Percentiles rank a stretch among this genome's conserved stretches.
These are phyloP conservation scores for Tenthredo distinguenda DNA, from an alignment of 2,888 invertebrate species.

Conservation along the genomic window DNA sequence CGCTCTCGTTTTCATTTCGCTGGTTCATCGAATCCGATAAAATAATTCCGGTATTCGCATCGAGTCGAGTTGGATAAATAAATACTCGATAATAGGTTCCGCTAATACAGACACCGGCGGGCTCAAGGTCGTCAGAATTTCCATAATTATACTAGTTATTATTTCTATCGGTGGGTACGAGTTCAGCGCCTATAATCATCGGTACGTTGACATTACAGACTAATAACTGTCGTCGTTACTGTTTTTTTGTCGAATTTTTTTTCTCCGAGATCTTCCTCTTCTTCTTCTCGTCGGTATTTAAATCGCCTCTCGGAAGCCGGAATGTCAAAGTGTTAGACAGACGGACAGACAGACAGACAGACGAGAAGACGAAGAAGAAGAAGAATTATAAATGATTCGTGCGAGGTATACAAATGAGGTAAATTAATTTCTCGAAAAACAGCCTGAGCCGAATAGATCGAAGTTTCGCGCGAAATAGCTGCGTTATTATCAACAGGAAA, in stretches of 20 bases:
- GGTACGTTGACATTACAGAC: conserved; percentile 4
- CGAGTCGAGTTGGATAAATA: too few species aligned
- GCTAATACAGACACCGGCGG: background rate
- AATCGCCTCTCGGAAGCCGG: background rate
- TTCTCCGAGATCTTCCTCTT: too few species aligned
- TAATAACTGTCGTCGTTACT: conserved; percentile 8
- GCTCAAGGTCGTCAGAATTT: conserved; percentile 5
- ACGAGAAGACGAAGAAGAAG: background rate
- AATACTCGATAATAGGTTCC: background rate
- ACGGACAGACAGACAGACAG: background rate
- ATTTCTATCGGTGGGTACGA: background rate
- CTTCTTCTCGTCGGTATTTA: background rate
- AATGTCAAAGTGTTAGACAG: background rate
- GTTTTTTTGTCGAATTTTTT: background rate
- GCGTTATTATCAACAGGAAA: too few species aligned
- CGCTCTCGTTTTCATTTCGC: too few species aligned
- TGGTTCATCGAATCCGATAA: too few species aligned
- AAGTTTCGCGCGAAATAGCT: too few species aligned
- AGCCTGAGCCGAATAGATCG: background rate
- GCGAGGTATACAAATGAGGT: background rate
- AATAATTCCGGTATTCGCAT: too few species aligned
- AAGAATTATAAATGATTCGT: conserved; percentile 5
- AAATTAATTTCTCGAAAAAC: background rate
- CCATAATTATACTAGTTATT: background rate
- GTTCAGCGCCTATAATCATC: background rate